Conservation (phyloP, 1,140 invertebrate genomes). For the Nephila pilipes region DNA sequence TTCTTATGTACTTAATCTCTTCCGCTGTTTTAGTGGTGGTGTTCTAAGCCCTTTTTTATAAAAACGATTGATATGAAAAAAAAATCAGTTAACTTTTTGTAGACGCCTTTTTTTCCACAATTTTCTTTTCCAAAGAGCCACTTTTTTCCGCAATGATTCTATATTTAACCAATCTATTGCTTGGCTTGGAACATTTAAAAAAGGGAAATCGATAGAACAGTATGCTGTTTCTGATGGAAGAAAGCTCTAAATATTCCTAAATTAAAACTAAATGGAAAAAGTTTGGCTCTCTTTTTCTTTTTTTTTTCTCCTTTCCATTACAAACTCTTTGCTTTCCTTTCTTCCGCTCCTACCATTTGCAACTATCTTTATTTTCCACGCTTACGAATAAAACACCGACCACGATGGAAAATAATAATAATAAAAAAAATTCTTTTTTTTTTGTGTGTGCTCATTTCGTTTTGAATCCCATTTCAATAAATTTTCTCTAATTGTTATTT, state of each 20-base stretch:
- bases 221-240: neutral
- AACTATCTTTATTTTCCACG: conserved; percentile 43
- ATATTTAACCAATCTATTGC: conserved; percentile 10
- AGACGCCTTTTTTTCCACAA: neutral
- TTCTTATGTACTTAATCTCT: neutral
- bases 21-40: neutral
- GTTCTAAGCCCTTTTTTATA: neutral
- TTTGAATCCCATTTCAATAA: conserved; percentile 74
- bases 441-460: neutral
- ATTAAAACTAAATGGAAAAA: conserved; percentile 50
- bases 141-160: neutral
- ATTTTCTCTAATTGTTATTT: conserved; percentile 73
- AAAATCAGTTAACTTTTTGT: conserved; percentile 5
- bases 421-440: neutral
- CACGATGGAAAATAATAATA: neutral
- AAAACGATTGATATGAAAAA: neutral
- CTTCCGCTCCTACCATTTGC: neutral
- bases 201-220: neutral
- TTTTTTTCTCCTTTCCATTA: neutral
- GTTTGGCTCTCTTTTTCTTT: neutral
- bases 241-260: conserved; percentile 37
- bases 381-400: conserved; percentile 39
- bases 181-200: neutral
- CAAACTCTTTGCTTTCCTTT: neutral
- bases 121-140: neutral